phyloP scores from a whole-genome alignment of 2,797 vertebrate species.

The Lepilemur septentrionalis region DNA sequence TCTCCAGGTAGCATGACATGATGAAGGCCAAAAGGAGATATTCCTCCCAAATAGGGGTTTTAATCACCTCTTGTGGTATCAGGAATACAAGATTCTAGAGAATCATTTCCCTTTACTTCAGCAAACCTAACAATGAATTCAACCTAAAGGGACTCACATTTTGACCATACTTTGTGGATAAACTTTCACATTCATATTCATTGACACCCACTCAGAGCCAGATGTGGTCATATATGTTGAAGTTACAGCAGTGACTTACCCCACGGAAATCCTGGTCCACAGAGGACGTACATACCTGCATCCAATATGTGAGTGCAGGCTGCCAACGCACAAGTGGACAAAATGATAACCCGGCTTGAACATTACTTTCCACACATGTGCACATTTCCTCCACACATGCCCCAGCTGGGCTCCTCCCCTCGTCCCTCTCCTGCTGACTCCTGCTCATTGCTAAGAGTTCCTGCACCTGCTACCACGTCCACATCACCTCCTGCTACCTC shows the following conservation, averaged over 20 bases:
- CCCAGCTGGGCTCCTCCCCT: not conserved
- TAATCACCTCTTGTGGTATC: not conserved
- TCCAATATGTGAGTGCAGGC: not conserved
- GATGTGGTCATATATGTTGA: not conserved
- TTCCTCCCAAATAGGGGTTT: not conserved
- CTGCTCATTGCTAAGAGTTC: not conserved
- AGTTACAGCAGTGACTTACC: not conserved
- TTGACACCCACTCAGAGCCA: not conserved
- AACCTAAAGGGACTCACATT: not conserved
- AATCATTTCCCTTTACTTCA: not conserved
- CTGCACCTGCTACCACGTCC: not conserved
- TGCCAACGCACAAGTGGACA: not conserved
- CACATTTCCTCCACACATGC: not conserved
- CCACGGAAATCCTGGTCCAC: not conserved
- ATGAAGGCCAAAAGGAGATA: not conserved
- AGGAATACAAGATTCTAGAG: not conserved
- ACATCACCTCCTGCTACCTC: not conserved
- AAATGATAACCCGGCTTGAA: not conserved
- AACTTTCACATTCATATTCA: not conserved
- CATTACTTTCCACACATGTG: not conserved
- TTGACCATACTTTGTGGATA: not conserved
- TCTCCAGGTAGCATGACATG: not conserved
- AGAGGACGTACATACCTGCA: not conserved
- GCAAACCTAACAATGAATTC: not conserved
- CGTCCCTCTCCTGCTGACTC: not conserved